phyloP scores from a whole-genome alignment of 2,797 vertebrate species.

The Scyliorhinus canicula region DNA sequence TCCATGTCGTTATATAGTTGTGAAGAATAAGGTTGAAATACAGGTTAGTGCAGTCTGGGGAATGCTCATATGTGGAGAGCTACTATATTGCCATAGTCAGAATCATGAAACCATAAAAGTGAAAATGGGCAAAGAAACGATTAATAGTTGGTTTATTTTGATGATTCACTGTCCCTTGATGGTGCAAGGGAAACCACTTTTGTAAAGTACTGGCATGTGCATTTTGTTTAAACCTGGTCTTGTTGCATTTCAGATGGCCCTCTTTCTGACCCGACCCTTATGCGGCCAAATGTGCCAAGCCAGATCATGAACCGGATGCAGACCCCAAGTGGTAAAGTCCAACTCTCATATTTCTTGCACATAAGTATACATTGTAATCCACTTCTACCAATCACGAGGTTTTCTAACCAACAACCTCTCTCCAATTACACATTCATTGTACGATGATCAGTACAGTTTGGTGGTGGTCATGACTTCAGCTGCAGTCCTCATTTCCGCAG shows the following conservation, averaged over 20 bases:
- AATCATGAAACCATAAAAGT: background rate
- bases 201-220: background rate
- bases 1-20: background rate
- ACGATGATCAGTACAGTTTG: background rate
- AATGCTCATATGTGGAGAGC: background rate
- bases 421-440: background rate
- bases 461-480: background rate
- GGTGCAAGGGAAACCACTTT: background rate
- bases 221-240: background rate
- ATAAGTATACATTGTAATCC: background rate
- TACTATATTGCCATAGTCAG: background rate
- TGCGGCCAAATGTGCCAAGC: slow-evolving; percentile 75
- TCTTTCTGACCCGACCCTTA: slow-evolving; percentile 74
- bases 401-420: background rate
- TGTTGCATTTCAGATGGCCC: slow-evolving; percentile 73
- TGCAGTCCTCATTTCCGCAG: background rate
- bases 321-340: slow-evolving; percentile 50
- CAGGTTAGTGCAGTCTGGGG: background rate
- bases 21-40: background rate
- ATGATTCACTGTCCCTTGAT: background rate
- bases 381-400: background rate
- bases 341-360: background rate
- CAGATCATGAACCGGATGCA: slow-evolving; percentile 88
- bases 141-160: background rate
- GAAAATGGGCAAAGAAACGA: background rate